Conservation (phyloP, 1,140 invertebrate species). For the Calephelis nemesis region DNA sequence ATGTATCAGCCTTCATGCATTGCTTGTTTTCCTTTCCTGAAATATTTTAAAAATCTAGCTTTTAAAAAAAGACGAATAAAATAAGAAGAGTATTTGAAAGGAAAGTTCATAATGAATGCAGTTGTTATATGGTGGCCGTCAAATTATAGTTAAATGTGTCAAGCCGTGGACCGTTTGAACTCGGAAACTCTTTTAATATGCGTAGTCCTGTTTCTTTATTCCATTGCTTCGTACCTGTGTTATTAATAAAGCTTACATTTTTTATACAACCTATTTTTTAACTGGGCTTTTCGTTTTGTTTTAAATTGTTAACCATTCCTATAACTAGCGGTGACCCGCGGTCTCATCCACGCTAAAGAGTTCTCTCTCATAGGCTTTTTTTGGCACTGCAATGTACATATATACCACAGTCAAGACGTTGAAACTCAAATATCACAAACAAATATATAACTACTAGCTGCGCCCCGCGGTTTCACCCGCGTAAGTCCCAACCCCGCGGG, state of each 20-base stretch:
- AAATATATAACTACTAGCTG: too few species aligned
- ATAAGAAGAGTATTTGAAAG: neutral
- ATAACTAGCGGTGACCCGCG: too few species aligned
- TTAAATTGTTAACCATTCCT: too few species aligned
- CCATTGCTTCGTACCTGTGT: neutral
- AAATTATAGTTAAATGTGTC: slow-evolving; percentile 9
- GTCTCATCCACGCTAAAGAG: too few species aligned
- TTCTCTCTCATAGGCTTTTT: too few species aligned
- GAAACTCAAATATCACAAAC: too few species aligned
- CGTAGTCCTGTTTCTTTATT: slow-evolving; percentile 6
- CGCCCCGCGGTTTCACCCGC: too few species aligned
- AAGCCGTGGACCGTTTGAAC: neutral
- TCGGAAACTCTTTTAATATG: slow-evolving; percentile 4
- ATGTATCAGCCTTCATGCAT: too few species aligned
- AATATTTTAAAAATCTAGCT: too few species aligned
- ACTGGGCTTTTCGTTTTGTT: neutral
- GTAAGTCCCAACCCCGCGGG: too few species aligned
- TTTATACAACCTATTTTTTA: neutral
- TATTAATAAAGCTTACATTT: neutral
- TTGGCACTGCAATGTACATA: neutral
- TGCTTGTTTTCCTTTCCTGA: too few species aligned
- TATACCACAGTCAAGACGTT: too few species aligned
- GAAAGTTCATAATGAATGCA: slow-evolving; percentile 7
- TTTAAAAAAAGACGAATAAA: neutral
- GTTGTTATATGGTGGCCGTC: neutral